Evolutionary conservation across 2,888 invertebrate species (phyloP).

Genomic region (Arge pagana): DNA sequence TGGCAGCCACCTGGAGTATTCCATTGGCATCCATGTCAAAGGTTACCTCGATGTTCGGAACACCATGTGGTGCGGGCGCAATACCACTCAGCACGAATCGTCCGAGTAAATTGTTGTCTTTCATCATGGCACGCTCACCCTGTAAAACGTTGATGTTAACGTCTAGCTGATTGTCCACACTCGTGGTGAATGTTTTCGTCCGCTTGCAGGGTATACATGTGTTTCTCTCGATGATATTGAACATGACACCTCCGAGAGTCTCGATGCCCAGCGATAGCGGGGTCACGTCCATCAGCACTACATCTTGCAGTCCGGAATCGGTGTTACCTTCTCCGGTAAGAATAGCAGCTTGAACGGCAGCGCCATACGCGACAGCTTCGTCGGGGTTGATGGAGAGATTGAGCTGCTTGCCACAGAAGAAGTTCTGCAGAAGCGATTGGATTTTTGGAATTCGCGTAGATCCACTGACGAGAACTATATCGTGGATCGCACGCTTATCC

Average conservation of each 20-base stretch:
- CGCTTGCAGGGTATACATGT: conserved; percentile 64
- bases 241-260: conserved; percentile 81
- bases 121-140: conserved; percentile 81
- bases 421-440: too few species aligned
- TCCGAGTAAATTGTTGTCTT: conserved; percentile 74
- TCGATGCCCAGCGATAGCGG: conserved; percentile 76
- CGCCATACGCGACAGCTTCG: conserved; percentile 92
- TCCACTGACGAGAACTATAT: conserved; percentile 82
- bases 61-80: conserved; percentile 71
- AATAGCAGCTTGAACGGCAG: conserved; percentile 93
- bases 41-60: conserved; percentile 72
- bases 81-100: conserved; percentile 71
- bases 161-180: conserved; percentile 70
- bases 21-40: conserved; percentile 81
- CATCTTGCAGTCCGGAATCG: conserved; percentile 72
- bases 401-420: conserved; percentile 78
- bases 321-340: conserved; percentile 66
- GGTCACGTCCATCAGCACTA: conserved; percentile 71
- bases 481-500: conserved; percentile 76
- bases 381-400: conserved; percentile 93
- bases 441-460: conserved; percentile 80
- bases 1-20: conserved; percentile 66
- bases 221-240: conserved; percentile 65
- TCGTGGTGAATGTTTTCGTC: conserved; percentile 68
- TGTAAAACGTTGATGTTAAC: conserved; percentile 67